phyloP scores from a whole-genome alignment of 1,140 invertebrate species.

The Drosophila tani region DNA sequence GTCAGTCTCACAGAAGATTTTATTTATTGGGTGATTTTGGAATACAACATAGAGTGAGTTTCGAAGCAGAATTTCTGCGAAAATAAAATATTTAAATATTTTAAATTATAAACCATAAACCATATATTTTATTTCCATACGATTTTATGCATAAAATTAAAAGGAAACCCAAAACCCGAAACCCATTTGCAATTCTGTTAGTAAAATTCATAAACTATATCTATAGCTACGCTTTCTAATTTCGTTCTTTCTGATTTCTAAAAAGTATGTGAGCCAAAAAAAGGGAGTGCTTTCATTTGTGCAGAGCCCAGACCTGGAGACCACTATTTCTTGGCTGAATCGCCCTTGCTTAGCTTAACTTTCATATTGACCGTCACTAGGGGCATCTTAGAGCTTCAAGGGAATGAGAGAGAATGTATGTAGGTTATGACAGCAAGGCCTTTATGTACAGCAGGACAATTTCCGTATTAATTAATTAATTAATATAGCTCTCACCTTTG shows the following conservation, averaged over 20 bases:
- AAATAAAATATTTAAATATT: not conserved
- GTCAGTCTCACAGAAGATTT: no score
- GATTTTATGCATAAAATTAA: not conserved
- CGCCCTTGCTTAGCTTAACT: conserved; percentile 72
- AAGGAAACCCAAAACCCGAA: not conserved
- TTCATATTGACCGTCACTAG: conserved; percentile 80
- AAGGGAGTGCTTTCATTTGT: conserved; percentile 34
- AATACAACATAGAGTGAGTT: conserved; percentile 13
- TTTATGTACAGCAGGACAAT: conserved; percentile 56
- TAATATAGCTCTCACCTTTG: conserved; percentile 65
- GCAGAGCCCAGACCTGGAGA: conserved; percentile 53
- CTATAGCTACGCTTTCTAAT: conserved; percentile 3
- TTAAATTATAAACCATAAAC: not conserved
- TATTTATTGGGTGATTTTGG: conserved; percentile 8
- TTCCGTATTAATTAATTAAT: no score
- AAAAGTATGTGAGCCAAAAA: conserved; percentile 15
- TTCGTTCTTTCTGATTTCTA: not conserved
- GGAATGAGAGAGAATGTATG: conserved; percentile 52
- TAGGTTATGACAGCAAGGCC: conserved; percentile 48
- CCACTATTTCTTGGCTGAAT: conserved; percentile 64
- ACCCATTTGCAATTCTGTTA: conserved; percentile 6
- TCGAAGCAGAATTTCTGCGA: not conserved
- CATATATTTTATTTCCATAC: no score
- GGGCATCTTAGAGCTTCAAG: conserved; percentile 70
- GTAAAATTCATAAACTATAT: not conserved